Base-by-base conservation (phyloP, 2,888 invertebrate genomes). In the Eubasilissa splendida region DNA sequence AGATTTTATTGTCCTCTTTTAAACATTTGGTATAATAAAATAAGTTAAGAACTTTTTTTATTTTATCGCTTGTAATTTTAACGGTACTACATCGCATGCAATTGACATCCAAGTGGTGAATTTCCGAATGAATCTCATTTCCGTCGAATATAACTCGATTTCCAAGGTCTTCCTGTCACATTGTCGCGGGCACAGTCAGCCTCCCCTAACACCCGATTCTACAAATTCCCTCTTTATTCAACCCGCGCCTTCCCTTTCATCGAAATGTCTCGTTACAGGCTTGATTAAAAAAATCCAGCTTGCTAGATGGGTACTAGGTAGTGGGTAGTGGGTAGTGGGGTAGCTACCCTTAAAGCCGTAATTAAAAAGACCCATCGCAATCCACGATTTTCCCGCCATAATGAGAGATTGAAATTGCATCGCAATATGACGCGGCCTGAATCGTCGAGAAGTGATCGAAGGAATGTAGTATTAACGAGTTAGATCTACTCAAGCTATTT, bases 211-310 rank as follows among this genome's bases (percentile, higher is more conserved):
- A 59, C 52, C 53, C 31, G 68, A 14, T 42, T 68, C 12, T 53
- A 76, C 52, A 63, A 60, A 63, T 53, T 59, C 70, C 31, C 56
- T 78, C 52, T 59, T 78, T 60, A 60, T 78, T 71, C 59, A 76
- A 66, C 33, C 63, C 70, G 66, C 78, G 63, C 80, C 77, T 60
- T 74, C 77, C 63, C 79, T 77, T 73, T 66, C 70, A 80, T 78
- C 79, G 75, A 80, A 83, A 79, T 81, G 79, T 81, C 81, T 83
- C 83, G 81, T 83, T 83, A 81, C 66, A 70, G 54, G 77, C 53
- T 83, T 81, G 81, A 81, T 83, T 81, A 81, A 83, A 83, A 83
- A 83, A 77, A 80, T 65, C 79, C 79, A 74, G 73, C 12, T 10
- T 10, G 58, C 58, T 42, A 42, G 42, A 7, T 42, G 42, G 42